These are phyloP conservation scores for Aethes cnicana DNA, from an alignment of 2,888 invertebrate species.

Conservation along the genomic window DNA sequence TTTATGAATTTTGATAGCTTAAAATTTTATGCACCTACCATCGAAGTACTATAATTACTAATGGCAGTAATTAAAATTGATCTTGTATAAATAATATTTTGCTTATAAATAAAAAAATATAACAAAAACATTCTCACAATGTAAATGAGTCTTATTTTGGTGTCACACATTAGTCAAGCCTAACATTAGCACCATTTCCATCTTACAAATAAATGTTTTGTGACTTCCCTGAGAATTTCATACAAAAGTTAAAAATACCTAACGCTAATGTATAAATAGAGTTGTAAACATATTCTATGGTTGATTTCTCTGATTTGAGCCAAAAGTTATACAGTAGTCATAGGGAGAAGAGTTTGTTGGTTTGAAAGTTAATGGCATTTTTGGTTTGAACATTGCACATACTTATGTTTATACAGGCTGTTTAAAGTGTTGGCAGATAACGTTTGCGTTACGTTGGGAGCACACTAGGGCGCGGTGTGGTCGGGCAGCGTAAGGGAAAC, in stretches of 20 bases:
- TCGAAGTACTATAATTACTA: constrained; percentile 68
- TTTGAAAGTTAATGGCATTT: constrained; percentile 77
- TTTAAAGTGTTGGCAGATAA: constrained; percentile 65
- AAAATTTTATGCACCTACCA: constrained; percentile 59
- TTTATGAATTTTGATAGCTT: constrained; percentile 63
- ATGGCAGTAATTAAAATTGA: constrained; percentile 77
- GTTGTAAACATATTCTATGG: constrained; percentile 62
- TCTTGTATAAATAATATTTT: constrained; percentile 75
- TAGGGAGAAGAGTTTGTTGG: constrained; percentile 66
- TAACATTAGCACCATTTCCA: constrained; percentile 80
- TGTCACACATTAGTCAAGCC: constrained; percentile 81
- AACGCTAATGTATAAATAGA: constrained; percentile 79
- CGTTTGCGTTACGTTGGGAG: constrained; percentile 65
- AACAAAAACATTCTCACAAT: constrained; percentile 77
- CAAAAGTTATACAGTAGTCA: constrained; percentile 62
- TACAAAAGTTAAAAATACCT: constrained; percentile 82
- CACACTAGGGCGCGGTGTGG: constrained; percentile 60
- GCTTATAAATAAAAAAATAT: constrained; percentile 79
- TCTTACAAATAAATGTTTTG: constrained; percentile 79
- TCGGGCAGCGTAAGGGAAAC: constrained; percentile 66
- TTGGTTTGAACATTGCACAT: constrained; percentile 82
- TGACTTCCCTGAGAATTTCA: constrained; percentile 80
- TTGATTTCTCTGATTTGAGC: constrained; percentile 79
- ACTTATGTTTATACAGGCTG: constrained; percentile 65
- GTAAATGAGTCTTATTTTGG: constrained; percentile 79